These are phyloP conservation scores for Cosmia pyralina DNA, from an alignment of 2,888 invertebrate genomes.

Conservation along the genomic window DNA sequence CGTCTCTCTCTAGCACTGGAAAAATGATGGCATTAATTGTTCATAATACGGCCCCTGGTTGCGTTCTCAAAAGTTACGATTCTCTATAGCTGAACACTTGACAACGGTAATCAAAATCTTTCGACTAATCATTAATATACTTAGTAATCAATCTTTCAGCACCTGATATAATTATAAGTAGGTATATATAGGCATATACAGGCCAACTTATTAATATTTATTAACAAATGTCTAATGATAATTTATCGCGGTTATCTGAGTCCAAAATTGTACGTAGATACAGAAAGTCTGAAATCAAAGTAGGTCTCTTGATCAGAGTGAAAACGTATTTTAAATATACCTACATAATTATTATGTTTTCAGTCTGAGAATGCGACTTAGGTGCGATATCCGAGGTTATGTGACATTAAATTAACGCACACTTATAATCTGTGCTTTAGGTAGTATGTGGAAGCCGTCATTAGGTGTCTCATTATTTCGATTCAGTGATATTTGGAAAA, in stretches of 20 bases:
- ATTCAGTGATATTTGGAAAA: background rate
- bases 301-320: constrained; percentile 3
- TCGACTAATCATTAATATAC: background rate
- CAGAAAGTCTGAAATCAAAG: constrained; percentile 17
- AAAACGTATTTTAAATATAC: constrained; percentile 7
- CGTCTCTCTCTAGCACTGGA: too few relatives aligned
- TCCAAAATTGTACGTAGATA: background rate
- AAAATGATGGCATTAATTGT: too few relatives aligned
- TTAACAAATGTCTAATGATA: background rate
- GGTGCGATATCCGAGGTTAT: background rate
- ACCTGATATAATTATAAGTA: too few relatives aligned
- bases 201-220: background rate
- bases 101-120: background rate
- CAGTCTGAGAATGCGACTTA: constrained; percentile 4
- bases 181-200: background rate
- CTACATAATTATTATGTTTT: constrained; percentile 7
- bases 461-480: background rate
- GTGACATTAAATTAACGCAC: constrained; percentile 6
- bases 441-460: background rate
- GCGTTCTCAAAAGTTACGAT: background rate
- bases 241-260: constrained; percentile 15
- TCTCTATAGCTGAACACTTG: background rate
- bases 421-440: too few relatives aligned
- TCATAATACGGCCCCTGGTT: too few relatives aligned
- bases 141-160: constrained; percentile 4